A percentile compares a stretch with the other conserved stretches of the same genome.
Conservation (phyloP, 2,113 vertebrate species). For the Scomber colias region DNA sequence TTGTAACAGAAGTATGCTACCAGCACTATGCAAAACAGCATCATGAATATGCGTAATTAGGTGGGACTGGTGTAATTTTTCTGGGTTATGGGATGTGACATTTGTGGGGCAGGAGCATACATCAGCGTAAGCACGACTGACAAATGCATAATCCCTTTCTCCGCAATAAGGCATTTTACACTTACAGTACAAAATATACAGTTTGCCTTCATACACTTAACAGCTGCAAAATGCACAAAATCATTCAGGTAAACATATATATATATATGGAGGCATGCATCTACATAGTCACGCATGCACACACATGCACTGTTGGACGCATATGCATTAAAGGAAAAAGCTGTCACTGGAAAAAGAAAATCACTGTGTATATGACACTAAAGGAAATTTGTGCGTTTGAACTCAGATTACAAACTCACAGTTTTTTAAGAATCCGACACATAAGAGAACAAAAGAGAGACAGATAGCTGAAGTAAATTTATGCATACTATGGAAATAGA, state of each 20-base stretch:
- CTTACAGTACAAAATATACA: constrained; percentile 62
- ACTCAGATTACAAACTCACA: constrained; percentile 1
- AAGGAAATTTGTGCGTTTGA: constrained; percentile 22
- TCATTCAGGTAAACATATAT: constrained; percentile 33
- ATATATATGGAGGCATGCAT: constrained; percentile 2
- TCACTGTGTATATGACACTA: not conserved
- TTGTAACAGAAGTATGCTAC: constrained; percentile 75
- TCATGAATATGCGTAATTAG: constrained; percentile 95
- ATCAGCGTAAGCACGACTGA: constrained; percentile 90
- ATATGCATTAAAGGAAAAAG: constrained; percentile 3
- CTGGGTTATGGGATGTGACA: constrained; percentile 92
- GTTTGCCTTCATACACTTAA: constrained; percentile 53
- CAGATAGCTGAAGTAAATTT: constrained; percentile 11
- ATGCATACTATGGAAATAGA: not conserved
- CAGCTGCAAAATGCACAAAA: constrained; percentile 24
- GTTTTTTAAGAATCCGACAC: constrained; percentile 7
- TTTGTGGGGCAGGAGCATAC: constrained; percentile 91
- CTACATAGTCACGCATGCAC: constrained; percentile 5
- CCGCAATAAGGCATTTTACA: constrained; percentile 75
- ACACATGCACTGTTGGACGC: constrained; percentile 20
- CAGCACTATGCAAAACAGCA: constrained; percentile 89
- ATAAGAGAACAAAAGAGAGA: constrained; percentile 31
- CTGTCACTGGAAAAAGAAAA: not conserved
- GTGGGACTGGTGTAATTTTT: constrained; percentile 92
- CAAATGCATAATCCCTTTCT: constrained; percentile 90